These are phyloP conservation scores for Oriolus oriolus DNA, from an alignment of 2,113 vertebrate species.

Conservation along the genomic window DNA sequence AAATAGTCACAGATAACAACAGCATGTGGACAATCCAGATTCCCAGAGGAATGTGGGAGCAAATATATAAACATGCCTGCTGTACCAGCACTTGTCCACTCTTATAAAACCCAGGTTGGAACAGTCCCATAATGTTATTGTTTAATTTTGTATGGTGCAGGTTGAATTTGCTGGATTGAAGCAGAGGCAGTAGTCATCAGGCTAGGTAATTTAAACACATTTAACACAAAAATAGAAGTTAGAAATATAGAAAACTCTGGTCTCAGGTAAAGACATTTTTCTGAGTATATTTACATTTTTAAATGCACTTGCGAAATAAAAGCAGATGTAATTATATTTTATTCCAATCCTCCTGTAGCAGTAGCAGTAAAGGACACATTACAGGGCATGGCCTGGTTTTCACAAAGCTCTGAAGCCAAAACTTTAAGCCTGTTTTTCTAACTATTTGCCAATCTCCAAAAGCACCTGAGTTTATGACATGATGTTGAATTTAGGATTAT, in stretches of 20 bases:
- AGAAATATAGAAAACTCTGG: not conserved
- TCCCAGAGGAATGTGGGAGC: not conserved
- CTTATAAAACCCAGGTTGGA: not conserved
- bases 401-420: conserved; percentile 2
- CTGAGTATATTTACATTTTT: not conserved
- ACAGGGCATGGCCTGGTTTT: not conserved
- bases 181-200: not conserved
- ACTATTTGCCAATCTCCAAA: not conserved
- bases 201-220: not conserved
- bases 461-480: not conserved
- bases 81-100: not conserved
- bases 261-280: not conserved
- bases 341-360: not conserved
- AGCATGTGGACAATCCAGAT: not conserved
- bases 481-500: not conserved
- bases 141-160: not conserved
- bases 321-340: not conserved
- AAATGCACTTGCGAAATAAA: not conserved
- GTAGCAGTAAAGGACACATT: not conserved
- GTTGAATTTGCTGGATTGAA: not conserved
- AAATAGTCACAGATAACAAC: not conserved
- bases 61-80: not conserved
- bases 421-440: not conserved
- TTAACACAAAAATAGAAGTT: not conserved
- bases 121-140: not conserved